These are phyloP conservation scores for Brachypodius melanocephalos DNA, from an alignment of 2,113 vertebrate species.

Conservation along the genomic window DNA sequence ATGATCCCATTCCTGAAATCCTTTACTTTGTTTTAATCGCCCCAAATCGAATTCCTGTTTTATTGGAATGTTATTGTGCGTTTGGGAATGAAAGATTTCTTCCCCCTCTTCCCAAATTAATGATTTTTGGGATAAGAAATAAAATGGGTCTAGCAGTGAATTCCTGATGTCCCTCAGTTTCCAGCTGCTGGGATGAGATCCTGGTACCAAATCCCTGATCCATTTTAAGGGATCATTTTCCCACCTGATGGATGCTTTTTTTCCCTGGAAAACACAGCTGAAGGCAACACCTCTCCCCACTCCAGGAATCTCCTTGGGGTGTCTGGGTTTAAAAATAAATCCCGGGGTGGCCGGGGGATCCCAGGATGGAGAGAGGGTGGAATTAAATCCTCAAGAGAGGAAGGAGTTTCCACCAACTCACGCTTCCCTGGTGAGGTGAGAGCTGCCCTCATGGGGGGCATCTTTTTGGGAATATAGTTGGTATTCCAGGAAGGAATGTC, in stretches of 20 bases:
- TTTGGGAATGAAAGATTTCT: not conserved
- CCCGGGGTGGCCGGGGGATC: fast-evolving
- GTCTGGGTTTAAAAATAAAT: not conserved
- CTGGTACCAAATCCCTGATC: not conserved
- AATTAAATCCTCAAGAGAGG: not conserved
- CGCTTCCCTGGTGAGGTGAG: not conserved
- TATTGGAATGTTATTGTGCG: too few species aligned
- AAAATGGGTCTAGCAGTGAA: not conserved
- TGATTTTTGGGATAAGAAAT: not conserved
- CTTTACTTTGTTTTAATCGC: not conserved
- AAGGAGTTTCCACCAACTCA: not conserved
- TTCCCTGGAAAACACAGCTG: not conserved
- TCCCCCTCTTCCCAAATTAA: fast-evolving
- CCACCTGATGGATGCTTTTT: not conserved
- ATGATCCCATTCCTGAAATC: not conserved
- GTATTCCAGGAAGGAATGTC: not conserved
- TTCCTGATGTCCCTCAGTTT: not conserved
- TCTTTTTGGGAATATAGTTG: not conserved
- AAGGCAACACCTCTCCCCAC: not conserved
- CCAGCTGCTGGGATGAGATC: not conserved
- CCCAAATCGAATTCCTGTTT: not conserved
- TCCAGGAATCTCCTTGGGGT: not conserved
- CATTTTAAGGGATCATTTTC: not conserved
- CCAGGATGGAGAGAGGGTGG: not conserved
- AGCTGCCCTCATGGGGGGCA: not conserved